phyloP scores from a whole-genome alignment of 2,113 vertebrate genomes.

The Glareola pratincola region DNA sequence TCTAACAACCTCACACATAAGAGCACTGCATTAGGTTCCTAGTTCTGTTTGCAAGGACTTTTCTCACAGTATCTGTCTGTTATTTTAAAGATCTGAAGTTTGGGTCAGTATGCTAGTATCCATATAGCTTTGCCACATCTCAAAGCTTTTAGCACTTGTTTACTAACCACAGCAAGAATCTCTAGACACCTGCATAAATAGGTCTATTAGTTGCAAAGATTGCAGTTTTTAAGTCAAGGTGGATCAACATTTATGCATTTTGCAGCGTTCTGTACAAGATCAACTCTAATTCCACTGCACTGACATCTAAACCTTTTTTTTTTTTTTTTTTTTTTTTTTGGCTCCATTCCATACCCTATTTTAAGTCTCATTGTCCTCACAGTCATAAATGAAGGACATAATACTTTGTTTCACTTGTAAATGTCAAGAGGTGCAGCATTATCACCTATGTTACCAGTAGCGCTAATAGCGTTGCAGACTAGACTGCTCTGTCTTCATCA shows the following conservation, averaged over 20 bases:
- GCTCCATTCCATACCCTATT: background rate
- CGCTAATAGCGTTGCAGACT: constrained; percentile 57
- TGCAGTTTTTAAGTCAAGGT: constrained; percentile 28
- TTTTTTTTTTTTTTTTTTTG: constrained; percentile 39
- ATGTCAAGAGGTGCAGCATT: background rate
- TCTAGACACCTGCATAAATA: background rate
- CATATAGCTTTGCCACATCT: background rate
- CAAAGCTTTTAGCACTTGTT: background rate
- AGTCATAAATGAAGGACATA: constrained; percentile 68
- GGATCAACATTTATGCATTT: background rate
- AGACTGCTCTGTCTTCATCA: constrained; percentile 73
- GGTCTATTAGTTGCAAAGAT: background rate
- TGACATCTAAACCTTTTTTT: background rate
- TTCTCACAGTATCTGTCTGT: background rate
- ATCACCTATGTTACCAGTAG: background rate
- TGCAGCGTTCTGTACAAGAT: background rate
- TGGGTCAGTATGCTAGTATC: background rate
- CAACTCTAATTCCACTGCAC: constrained; percentile 14
- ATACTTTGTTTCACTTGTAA: constrained; percentile 70
- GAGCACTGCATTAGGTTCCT: background rate
- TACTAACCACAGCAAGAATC: background rate
- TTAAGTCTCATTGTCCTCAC: constrained; percentile 48
- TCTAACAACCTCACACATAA: background rate
- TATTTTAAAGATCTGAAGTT: background rate
- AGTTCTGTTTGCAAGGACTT: background rate